phyloP scores from a whole-genome alignment of 1,140 invertebrate species.

The Psix sp. region DNA sequence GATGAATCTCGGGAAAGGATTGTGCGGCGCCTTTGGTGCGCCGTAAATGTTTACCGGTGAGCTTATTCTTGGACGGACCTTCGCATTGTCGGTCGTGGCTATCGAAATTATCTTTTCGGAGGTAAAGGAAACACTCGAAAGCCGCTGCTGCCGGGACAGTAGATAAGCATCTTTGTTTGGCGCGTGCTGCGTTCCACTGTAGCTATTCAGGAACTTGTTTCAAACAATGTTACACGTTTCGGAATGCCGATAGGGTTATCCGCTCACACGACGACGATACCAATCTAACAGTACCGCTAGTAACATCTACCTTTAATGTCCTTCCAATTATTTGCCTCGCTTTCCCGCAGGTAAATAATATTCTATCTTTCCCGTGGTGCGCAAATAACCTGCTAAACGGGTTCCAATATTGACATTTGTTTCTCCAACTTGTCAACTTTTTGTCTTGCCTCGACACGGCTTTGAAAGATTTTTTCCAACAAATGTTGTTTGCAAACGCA shows the following conservation, averaged over 20 bases:
- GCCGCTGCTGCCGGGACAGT: slow-evolving; percentile 35
- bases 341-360: neutral
- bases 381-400: no score
- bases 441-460: no score
- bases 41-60: slow-evolving; percentile 37
- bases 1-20: slow-evolving; percentile 34
- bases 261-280: slow-evolving; percentile 21
- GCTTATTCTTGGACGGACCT: slow-evolving; percentile 31
- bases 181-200: slow-evolving; percentile 39
- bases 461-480: no score
- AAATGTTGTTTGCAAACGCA: no score
- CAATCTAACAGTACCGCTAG: slow-evolving; percentile 14
- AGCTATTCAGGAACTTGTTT: slow-evolving; percentile 46
- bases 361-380: neutral
- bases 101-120: slow-evolving; percentile 52
- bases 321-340: slow-evolving; percentile 1
- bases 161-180: slow-evolving; percentile 52
- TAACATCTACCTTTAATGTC: neutral
- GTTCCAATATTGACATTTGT: no score
- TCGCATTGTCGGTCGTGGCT: slow-evolving; percentile 45
- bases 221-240: slow-evolving; percentile 53
- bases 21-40: slow-evolving; percentile 9
- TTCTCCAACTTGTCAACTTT: no score
- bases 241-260: slow-evolving; percentile 46
- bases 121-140: slow-evolving; percentile 28